Conservation (phyloP, 2,113 vertebrate genomes). For the Cololabis saira region DNA sequence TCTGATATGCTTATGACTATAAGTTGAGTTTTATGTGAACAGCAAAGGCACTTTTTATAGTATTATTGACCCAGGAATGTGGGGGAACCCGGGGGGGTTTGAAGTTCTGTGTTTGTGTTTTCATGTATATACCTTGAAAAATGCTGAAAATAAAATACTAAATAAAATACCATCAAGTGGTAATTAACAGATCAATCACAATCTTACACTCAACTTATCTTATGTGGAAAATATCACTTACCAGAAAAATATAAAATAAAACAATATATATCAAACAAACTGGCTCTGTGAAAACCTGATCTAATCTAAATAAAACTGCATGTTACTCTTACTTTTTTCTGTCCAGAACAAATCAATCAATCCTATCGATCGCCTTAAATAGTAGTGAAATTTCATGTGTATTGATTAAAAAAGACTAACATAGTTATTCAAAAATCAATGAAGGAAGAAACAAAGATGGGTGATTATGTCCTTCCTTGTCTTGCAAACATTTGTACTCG, state of each 20-base stretch:
- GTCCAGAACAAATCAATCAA: slow-evolving; percentile 15
- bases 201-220: no score
- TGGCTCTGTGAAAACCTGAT: neutral
- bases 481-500: neutral
- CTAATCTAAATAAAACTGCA: neutral
- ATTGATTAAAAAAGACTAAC: slow-evolving; percentile 40
- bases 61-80: no score
- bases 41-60: no score
- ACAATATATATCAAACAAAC: neutral
- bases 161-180: no score
- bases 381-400: slow-evolving; percentile 7
- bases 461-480: neutral
- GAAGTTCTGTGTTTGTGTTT: no score
- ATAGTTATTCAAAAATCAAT: slow-evolving; percentile 38
- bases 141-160: no score
- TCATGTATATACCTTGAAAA: no score
- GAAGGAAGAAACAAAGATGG: neutral
- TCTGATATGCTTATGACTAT: no score
- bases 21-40: no score
- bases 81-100: no score
- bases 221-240: no score
- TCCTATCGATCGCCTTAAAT: neutral
- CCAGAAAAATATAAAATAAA: neutral
- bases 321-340: slow-evolving; percentile 8
- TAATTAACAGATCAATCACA: no score